Base-by-base conservation (phyloP, 2,113 vertebrate genomes). In the Megaptera novaeangliae region DNA sequence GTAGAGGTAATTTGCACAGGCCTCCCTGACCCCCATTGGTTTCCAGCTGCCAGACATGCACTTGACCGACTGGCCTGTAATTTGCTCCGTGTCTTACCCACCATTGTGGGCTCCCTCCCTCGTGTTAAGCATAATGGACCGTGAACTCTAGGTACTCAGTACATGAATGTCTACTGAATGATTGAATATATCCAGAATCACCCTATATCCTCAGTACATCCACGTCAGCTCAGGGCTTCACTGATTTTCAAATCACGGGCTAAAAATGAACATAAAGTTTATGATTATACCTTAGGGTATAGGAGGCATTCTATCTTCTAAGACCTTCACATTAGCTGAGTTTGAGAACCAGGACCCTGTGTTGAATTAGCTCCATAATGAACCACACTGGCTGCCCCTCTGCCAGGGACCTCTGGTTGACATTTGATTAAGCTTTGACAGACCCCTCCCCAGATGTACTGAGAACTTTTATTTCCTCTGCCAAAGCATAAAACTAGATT, bases 381-480 rank as follows among this genome's bases (percentile, higher is more conserved):
- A 63, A n/a, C 21, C 27, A 6, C 49, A 10, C 1, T 36, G n/a
- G 23, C 9, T 14, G 61, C 12, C 57, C 29, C 27, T 21, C 8
- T 17, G 25, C 34, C 9, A 31, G 31, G 27, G 49, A 15, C 34
- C 44, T 46, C 63, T 94, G 46, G 9, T 2, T 66, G 63, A 83
- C 61, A 39, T 49, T 88, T 63, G 44, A 59, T 66, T 57, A 80
- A 61, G 17, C 17, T 94, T 66, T 46, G 17, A 80, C 81, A 77
- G 88, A 41, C 17, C 25, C 71, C 29, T 90, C 68, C 71, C 13
- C 20, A 44, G 17, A 91, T 63, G 80, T 81, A 83, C 61, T 23
- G 75, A 93, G 89, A 97, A 94, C 4, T 78, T 74, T 39, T 78
- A 39, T 85, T 96, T 96, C 82, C 78, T 94, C 71, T 86, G 61